phyloP scores from a whole-genome alignment of 64 coral and sea anemone species.

The Cladopsammia gracilis region DNA sequence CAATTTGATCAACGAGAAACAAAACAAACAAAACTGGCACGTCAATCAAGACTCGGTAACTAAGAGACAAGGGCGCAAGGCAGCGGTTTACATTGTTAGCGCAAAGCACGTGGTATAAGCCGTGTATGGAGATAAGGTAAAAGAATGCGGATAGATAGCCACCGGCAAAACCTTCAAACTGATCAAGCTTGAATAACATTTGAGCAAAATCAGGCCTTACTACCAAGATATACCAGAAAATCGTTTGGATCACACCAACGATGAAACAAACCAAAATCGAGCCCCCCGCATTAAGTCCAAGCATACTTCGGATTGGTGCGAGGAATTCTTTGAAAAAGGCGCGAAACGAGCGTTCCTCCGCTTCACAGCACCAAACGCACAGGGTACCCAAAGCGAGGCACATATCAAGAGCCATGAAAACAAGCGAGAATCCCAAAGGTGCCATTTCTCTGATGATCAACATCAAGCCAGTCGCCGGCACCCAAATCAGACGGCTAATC shows the following conservation, averaged over 20 bases:
- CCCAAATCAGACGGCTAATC: slow-evolving; percentile 27
- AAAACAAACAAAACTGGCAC: slow-evolving; percentile 20
- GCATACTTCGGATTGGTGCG: neutral
- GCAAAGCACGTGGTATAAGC: slow-evolving; percentile 50
- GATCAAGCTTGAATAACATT: neutral
- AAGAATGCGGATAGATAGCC: slow-evolving; percentile 51
- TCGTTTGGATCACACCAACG: slow-evolving; percentile 33
- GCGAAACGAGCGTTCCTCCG: neutral
- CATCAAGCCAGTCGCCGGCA: slow-evolving; percentile 12
- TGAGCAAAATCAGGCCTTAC: slow-evolving; percentile 35
- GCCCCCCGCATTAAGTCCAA: neutral
- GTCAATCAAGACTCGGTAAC: slow-evolving; percentile 46
- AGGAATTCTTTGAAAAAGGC: slow-evolving; percentile 31
- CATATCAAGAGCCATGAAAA: slow-evolving; percentile 47
- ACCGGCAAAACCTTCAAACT: neutral
- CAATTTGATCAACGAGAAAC: slow-evolving; percentile 59
- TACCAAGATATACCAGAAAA: slow-evolving; percentile 21
- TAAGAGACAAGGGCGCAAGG: slow-evolving; percentile 4
- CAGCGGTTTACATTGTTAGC: slow-evolving; percentile 20
- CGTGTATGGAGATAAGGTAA: slow-evolving; percentile 42
- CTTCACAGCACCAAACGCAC: slow-evolving; percentile 40
- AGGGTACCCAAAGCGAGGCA: neutral
- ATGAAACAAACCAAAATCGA: slow-evolving; percentile 24
- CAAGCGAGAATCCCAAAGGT: slow-evolving; percentile 22
- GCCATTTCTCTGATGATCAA: slow-evolving; percentile 39